Evolutionary conservation across 2,888 invertebrate genomes (phyloP), one percentile per base, ranked within the genome.

Genomic region (Dolichomitus sp.): DNA sequence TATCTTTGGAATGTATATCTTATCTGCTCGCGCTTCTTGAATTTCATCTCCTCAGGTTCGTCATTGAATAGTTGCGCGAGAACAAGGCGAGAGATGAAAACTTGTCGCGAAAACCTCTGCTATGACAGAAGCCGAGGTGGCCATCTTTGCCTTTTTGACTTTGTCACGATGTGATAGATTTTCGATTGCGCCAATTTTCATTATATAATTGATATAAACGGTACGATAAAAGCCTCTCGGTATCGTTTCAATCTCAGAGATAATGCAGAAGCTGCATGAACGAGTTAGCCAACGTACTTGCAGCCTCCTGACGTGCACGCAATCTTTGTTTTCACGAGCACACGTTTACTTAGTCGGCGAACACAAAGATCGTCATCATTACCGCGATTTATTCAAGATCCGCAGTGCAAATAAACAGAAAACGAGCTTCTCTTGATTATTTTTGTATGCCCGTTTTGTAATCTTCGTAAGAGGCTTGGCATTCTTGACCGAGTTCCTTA

Each of bases 91-190:
- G 52, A 17, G 54, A 19, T 4, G 17, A 50, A 27, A 40, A 52
- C 14, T 59, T 50, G 68, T 40, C 74, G 63, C 17, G 69, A 14
- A 19, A 7, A n/a, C 33, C 65, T 76, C 37, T 9, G 72, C 61
- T 61, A 72, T 83, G 80, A 82, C 74, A 78, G 65, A 73, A 72
- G 72, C 37, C 68, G 75, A 54, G 86, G 88, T 85, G 85, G 90
- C 91, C 90, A 90, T 90, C 88, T 90, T 90, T 87, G 85, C 74
- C 80, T 80, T 69, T 83, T 80, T 74, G 11, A 33, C 68, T 57
- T 17, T 19, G 63, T 63, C 27, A 33, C 42, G 4, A 54, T 6
- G 40, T 23, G 14, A 17, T 37, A 5, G 11, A 40, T 17, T 12
- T n/a, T 72, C 70, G 59, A 84, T 86, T 86, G 86, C 75, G 66